These are phyloP conservation scores for Hydrotaea cyrtoneurina DNA, from an alignment of 2,888 invertebrate species.

Conservation along the genomic window DNA sequence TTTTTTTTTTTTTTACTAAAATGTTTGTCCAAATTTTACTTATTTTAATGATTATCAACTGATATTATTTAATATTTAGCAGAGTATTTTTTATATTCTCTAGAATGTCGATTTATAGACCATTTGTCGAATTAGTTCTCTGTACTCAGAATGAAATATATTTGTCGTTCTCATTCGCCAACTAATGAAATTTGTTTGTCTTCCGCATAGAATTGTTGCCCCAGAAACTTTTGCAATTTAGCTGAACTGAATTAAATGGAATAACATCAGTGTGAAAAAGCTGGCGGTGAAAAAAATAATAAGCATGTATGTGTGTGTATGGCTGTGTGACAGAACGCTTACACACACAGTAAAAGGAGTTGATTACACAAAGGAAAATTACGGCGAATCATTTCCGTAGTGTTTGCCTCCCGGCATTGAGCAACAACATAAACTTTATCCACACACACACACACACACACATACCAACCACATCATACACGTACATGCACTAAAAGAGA, in stretches of 20 bases:
- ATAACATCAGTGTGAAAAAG: constrained; percentile 22
- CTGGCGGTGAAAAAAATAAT: background rate
- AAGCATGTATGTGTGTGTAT: background rate
- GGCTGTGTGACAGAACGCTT: background rate
- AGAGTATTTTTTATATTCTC: too few species aligned
- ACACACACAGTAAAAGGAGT: constrained; percentile 72
- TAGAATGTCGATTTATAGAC: too few species aligned
- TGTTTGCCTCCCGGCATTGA: constrained; percentile 75
- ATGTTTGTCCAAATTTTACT: too few species aligned
- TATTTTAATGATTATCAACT: too few species aligned
- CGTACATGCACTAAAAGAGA: constrained; percentile 28
- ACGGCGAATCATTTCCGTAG: constrained; percentile 80
- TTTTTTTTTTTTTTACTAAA: too few species aligned
- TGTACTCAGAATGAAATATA: too few species aligned
- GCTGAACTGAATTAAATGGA: constrained; percentile 16
- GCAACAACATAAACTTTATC: constrained; percentile 54
- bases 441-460: constrained; percentile 55
- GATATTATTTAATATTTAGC: too few species aligned
- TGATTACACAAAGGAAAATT: constrained; percentile 80
- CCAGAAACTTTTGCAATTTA: constrained; percentile 28
- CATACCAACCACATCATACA: background rate
- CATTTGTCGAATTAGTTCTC: too few species aligned
- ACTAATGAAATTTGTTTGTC: background rate
- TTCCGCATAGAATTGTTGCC: background rate
- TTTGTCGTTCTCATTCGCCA: too few species aligned